Evolutionary conservation across 2,888 invertebrate species (phyloP).

Genomic region (Steinernema carpocapsae): DNA sequence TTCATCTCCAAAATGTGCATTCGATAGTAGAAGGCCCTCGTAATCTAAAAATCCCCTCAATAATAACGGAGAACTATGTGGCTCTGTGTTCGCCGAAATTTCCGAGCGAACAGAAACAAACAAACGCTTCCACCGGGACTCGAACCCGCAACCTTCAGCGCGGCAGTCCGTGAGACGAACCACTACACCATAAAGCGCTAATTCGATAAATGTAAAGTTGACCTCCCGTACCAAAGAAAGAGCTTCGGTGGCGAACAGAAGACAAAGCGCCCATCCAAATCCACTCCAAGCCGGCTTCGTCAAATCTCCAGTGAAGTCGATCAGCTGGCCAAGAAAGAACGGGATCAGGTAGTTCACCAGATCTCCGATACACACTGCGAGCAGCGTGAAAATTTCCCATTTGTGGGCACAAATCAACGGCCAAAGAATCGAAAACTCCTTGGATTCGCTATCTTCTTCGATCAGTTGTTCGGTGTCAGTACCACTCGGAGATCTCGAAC

Average conservation of each 20-base stretch:
- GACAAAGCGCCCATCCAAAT: constrained; percentile 79
- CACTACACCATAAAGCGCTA: too few species aligned
- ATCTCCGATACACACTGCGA: neutral
- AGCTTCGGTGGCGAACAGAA: constrained; percentile 79
- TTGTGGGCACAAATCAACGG: neutral
- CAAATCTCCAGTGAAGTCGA: constrained; percentile 61
- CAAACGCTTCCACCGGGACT: too few species aligned
- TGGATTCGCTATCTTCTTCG: neutral
- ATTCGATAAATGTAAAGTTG: too few species aligned
- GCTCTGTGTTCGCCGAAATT: too few species aligned
- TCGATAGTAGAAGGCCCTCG: constrained; percentile 87
- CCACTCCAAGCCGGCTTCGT: constrained; percentile 70
- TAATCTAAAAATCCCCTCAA: too few species aligned
- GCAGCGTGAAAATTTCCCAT: neutral
- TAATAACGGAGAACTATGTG: too few species aligned
- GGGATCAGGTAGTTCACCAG: constrained; percentile 40
- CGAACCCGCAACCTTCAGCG: too few species aligned
- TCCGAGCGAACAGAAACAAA: too few species aligned
- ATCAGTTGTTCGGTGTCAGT: too few species aligned
- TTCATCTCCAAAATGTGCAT: constrained; percentile 10
- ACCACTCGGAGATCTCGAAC: too few species aligned
- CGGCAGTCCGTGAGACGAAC: too few species aligned
- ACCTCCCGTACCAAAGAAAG: constrained; percentile 78
- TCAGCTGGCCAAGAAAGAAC: constrained; percentile 60
- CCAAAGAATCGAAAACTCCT: neutral